These are phyloP conservation scores for Graptemys geographica DNA, from an alignment of 2,797 vertebrate genomes.

Conservation along the genomic window DNA sequence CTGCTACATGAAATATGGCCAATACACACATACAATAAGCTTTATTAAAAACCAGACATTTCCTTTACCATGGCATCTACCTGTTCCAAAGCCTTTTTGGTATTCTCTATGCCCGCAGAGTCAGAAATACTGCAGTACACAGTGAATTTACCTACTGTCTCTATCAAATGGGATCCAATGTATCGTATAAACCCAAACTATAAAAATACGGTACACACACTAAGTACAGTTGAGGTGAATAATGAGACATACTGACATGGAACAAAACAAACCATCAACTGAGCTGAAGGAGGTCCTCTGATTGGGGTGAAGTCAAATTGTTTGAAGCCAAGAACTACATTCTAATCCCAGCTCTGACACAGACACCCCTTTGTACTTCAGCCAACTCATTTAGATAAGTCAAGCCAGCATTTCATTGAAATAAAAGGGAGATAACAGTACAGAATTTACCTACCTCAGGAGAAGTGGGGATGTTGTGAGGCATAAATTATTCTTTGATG, in stretches of 20 bases:
- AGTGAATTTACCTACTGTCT: not conserved
- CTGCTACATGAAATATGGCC: not conserved
- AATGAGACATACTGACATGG: not conserved
- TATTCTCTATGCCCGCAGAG: not conserved
- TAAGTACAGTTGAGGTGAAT: not conserved
- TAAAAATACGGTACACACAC: not conserved
- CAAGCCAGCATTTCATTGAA: not conserved
- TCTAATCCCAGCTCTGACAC: conserved; percentile 35
- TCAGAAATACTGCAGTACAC: not conserved
- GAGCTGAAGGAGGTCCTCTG: conserved; percentile 32
- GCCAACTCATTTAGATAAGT: not conserved
- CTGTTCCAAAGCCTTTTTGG: not conserved
- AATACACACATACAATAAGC: not conserved
- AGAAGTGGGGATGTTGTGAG: not conserved
- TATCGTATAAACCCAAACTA: conserved; percentile 19
- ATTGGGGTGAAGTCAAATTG: not conserved
- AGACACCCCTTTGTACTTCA: not conserved
- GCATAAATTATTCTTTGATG: conserved; percentile 4
- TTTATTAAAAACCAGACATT: not conserved
- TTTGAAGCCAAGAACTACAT: conserved; percentile 24
- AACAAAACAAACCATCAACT: conserved; percentile 16
- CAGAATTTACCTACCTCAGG: not conserved
- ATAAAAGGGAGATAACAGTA: not conserved
- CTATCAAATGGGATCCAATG: not conserved
- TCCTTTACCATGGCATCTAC: not conserved